Percentiles rank a stretch among this genome's conserved stretches.
Conservation (phyloP, 2,113 vertebrate species). For the Diphyllodes magnificus region DNA sequence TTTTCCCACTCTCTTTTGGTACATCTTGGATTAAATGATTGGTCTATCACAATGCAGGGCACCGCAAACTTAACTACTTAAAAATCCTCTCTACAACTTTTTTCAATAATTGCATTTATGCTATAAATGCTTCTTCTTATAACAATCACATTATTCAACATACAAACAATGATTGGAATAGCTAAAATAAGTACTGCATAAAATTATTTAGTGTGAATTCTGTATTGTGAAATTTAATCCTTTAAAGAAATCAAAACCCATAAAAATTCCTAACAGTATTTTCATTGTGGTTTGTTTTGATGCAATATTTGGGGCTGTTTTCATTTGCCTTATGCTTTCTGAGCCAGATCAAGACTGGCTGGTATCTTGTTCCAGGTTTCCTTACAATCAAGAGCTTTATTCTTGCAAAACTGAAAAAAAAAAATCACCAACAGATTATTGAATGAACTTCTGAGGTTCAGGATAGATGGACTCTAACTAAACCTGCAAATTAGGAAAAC, state of each 20-base stretch:
- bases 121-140: not conserved
- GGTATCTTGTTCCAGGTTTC: not conserved
- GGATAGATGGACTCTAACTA: not conserved
- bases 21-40: not conserved
- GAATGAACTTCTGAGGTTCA: not conserved
- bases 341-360: not conserved
- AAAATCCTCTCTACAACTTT: not conserved
- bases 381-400: not conserved
- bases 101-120: not conserved
- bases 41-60: not conserved
- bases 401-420: not conserved
- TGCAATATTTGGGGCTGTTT: not conserved
- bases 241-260: not conserved
- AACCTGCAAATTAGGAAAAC: not conserved
- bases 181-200: not conserved
- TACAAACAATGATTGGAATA: not conserved
- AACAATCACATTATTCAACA: not conserved
- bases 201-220: not conserved
- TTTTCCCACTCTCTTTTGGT: not conserved
- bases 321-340: not conserved
- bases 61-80: not conserved
- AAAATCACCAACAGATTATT: not conserved
- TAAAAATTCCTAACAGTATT: not conserved
- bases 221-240: not conserved
- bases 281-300: not conserved